A percentile compares a stretch with the other conserved stretches of the same genome.
These are phyloP conservation scores for Epinephelus awoara DNA, from an alignment of 2,797 vertebrate genomes.

Conservation along the genomic window DNA sequence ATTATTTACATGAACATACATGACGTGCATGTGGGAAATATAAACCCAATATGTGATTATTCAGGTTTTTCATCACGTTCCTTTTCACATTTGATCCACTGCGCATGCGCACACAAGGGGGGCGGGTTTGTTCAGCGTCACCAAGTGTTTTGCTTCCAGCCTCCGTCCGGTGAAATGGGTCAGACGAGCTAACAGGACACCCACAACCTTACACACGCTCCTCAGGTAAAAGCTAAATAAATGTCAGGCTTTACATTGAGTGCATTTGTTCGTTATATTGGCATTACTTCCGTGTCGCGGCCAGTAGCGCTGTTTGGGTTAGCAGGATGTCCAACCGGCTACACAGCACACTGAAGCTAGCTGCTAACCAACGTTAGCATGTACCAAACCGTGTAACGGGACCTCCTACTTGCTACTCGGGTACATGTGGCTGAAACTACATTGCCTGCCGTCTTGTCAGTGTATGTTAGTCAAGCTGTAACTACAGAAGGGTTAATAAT, in stretches of 20 bases:
- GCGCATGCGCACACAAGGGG: constrained; percentile 56
- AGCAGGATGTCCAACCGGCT: neutral
- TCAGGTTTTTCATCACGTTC: neutral
- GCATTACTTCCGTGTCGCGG: neutral
- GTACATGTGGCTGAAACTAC: no score
- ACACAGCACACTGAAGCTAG: constrained; percentile 23
- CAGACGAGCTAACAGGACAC: constrained; percentile 11
- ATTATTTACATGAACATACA: fast-evolving
- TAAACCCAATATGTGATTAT: neutral
- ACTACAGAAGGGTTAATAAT: fast-evolving
- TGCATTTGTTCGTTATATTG: neutral
- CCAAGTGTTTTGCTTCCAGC: constrained; percentile 51
- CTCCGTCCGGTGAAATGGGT: constrained; percentile 30
- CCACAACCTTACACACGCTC: neutral
- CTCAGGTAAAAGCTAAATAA: constrained; percentile 48
- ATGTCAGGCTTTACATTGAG: neutral
- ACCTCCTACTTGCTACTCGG: neutral
- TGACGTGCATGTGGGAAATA: neutral
- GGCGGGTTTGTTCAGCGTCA: constrained; percentile 28
- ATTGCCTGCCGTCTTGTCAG: fast-evolving
- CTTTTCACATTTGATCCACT: neutral
- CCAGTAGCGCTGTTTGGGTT: no score
- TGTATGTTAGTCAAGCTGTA: fast-evolving
- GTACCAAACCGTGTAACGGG: neutral
- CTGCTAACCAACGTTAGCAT: constrained; percentile 25